Conservation (phyloP, 2,888 invertebrate genomes). For the Hartigia nigra region DNA sequence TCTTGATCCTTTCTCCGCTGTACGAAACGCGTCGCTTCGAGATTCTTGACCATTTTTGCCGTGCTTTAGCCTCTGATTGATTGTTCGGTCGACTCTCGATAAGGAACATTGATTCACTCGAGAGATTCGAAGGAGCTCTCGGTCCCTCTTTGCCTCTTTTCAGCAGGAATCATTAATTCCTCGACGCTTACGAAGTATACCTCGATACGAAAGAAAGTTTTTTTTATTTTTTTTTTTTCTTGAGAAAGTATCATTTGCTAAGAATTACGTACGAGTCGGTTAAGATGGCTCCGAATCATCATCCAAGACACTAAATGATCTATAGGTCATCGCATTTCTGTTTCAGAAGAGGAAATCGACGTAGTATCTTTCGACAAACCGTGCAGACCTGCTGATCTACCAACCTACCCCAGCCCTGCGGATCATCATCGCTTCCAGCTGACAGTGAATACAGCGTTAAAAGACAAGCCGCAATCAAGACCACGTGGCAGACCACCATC, state of each 20-base stretch:
- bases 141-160: not conserved
- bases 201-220: not conserved
- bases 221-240: not conserved
- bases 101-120: not conserved
- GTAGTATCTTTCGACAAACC: constrained; percentile 78
- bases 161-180: not conserved
- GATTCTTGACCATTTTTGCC: not conserved
- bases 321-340: constrained; percentile 49
- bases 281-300: not conserved
- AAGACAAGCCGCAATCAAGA: constrained; percentile 51
- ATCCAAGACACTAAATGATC: constrained; percentile 6
- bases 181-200: too few species aligned
- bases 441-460: constrained; percentile 50
- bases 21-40: not conserved
- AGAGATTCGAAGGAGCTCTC: not conserved
- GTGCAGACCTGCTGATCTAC: constrained; percentile 64
- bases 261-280: not conserved
- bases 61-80: not conserved
- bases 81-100: not conserved
- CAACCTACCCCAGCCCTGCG: constrained; percentile 77
- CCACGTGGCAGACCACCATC: constrained; percentile 51
- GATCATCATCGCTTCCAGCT: constrained; percentile 74
- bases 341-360: constrained; percentile 87
- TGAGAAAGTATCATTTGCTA: not conserved
- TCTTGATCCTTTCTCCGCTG: not conserved